Evolutionary conservation across 2,888 invertebrate genomes (phyloP), one percentile per base, ranked within the genome.

Genomic region (Bibio marci): DNA sequence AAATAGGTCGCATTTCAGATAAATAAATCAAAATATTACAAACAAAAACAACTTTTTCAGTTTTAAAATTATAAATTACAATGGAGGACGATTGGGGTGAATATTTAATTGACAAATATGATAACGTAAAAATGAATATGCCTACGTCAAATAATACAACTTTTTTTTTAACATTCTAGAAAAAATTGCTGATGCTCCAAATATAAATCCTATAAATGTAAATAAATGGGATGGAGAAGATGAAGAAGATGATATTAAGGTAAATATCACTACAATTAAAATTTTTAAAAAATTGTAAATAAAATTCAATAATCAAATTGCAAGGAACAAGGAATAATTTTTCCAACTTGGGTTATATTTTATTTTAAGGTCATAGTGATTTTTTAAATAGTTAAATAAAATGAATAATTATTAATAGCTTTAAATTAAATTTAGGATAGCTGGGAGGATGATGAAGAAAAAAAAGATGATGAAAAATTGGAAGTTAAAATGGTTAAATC

Each of bases 401-500:
- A 22, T 22, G 22, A 22, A 22, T 22, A 22, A 4, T 22, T 22
- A 6, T 22, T 22, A 22, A 22, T 6, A 22, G 8, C 22, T n/a
- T n/a, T n/a, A n/a, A n/a, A n/a, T n/a, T n/a, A n/a, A 22, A 4
- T 22, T 22, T 62, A 91, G 90, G 91, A 91, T 55, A 87, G 80
- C 60, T 92, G 92, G 92, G 91, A 92, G 58, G 88, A 88, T 64
- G 80, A 85, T 48, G 77, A 76, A 54, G 86, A 86, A 52, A 79
- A 81, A 52, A 79, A 79, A 54, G 80, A 78, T 53, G 76, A 77
- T 50, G 78, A 79, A 47, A 77, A 78, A 52, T 70, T 68, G 52
- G 73, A 73, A 44, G 68, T 70, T 48, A 54, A 61, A 44, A 71
- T 73, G 51, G 64, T 70, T 14, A 71, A 73, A 52, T 57, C 74